These are phyloP conservation scores for Diabrotica undecimpunctata DNA, from an alignment of 1,140 invertebrate species.

Conservation along the genomic window DNA sequence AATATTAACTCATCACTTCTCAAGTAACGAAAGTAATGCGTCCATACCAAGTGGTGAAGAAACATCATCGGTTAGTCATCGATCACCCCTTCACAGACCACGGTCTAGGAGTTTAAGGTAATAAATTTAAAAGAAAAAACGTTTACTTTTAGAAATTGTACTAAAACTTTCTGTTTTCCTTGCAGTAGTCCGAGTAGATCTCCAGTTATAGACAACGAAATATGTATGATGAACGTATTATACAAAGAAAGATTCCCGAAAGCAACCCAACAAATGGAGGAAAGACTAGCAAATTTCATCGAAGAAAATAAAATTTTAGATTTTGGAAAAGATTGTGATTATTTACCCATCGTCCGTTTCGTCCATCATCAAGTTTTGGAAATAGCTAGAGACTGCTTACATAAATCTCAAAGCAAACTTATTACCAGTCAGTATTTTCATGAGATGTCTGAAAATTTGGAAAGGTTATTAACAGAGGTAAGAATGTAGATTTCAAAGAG, in stretches of 20 bases:
- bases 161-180: conserved; percentile 17
- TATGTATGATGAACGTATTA: conserved; percentile 93
- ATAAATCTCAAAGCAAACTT: conserved; percentile 90
- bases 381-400: conserved; percentile 90
- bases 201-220: conserved; percentile 87
- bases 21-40: conserved; percentile 64
- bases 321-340: conserved; percentile 56
- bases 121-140: background rate
- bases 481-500: conserved; percentile 27
- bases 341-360: conserved; percentile 87
- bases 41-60: conserved; percentile 60
- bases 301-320: conserved; percentile 68
- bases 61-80: conserved; percentile 52
- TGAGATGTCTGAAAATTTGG: conserved; percentile 94
- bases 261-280: conserved; percentile 95
- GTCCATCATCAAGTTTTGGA: conserved; percentile 93
- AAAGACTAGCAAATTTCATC: conserved; percentile 77
- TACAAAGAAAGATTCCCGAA: conserved; percentile 97
- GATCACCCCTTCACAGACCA: conserved; percentile 70
- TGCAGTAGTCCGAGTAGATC: conserved; percentile 63
- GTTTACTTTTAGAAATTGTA: too few species aligned
- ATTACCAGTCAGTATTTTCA: conserved; percentile 94
- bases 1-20: conserved; percentile 71
- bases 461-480: conserved; percentile 83
- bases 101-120: conserved; percentile 76